These are phyloP conservation scores for Myotis yumanensis DNA, from an alignment of 2,113 vertebrate genomes.

Conservation along the genomic window DNA sequence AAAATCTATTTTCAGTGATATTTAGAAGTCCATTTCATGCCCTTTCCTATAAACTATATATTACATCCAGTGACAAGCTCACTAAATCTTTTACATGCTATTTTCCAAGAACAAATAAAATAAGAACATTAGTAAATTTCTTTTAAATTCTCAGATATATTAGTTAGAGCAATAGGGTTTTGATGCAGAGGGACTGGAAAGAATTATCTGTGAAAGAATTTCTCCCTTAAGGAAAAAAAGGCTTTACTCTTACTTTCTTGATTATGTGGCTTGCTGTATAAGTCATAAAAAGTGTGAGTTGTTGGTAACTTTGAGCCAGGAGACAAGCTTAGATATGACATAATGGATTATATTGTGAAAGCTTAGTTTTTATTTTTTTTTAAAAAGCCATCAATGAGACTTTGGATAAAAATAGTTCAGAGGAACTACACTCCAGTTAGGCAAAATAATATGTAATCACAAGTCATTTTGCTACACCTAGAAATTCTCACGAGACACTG, in stretches of 20 bases:
- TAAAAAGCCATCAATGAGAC: not conserved
- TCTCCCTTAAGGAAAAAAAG: not conserved
- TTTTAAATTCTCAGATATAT: not conserved
- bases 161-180: not conserved
- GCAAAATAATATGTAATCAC: not conserved
- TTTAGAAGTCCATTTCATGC: not conserved
- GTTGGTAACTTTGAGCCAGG: not conserved
- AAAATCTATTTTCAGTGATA: not conserved
- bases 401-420: constrained; percentile 19
- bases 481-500: not conserved
- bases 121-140: not conserved
- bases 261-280: not conserved
- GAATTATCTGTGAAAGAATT: not conserved
- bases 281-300: not conserved
- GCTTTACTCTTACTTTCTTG: not conserved
- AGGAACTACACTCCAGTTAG: not conserved
- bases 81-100: not conserved
- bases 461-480: not conserved
- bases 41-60: not conserved
- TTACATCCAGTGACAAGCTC: not conserved
- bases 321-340: not conserved
- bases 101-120: constrained; percentile 6
- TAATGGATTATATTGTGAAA: not conserved
- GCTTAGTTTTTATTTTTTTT: not conserved
- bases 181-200: not conserved